phyloP scores from a whole-genome alignment of 2,888 invertebrate species.

The Volucella inanis region DNA sequence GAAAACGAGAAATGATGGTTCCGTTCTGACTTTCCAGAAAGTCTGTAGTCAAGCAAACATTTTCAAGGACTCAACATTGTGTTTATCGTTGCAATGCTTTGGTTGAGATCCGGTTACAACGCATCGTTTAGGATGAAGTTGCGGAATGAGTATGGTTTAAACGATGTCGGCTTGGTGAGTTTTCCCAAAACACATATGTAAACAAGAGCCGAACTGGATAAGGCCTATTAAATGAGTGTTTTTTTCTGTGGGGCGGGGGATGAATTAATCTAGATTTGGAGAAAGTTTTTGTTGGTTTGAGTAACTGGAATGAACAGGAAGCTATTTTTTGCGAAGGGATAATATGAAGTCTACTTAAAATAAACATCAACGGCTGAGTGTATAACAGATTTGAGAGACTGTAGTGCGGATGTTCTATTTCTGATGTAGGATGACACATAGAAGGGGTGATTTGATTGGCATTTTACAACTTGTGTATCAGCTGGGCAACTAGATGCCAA shows the following conservation, averaged over 20 bases:
- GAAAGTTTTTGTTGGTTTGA: constrained; percentile 20
- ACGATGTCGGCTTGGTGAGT: constrained; percentile 50
- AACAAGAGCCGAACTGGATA: constrained; percentile 25
- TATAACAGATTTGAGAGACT: not conserved
- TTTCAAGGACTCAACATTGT: constrained; percentile 72
- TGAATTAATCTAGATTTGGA: constrained; percentile 44
- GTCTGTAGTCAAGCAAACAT: constrained; percentile 24
- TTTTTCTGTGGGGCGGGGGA: constrained; percentile 4
- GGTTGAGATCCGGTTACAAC: constrained; percentile 54
- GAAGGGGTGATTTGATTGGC: not conserved
- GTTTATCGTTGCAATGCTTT: constrained; percentile 45
- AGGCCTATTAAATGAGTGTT: constrained; percentile 44
- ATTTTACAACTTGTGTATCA: no score
- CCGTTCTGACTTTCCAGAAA: constrained; percentile 15
- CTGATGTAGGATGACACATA: not conserved
- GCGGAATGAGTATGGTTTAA: constrained; percentile 53
- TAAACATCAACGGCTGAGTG: not conserved
- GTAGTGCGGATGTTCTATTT: not conserved
- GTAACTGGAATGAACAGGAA: constrained; percentile 26
- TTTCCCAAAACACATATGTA: constrained; percentile 6
- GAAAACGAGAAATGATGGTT: constrained; percentile 58
- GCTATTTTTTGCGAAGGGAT: constrained; percentile 34
- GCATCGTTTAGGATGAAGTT: constrained; percentile 40
- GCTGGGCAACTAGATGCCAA: no score
- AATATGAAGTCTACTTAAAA: constrained; percentile 15